Conservation (phyloP, 2,888 invertebrate species). For the Periphyllus acericola region DNA sequence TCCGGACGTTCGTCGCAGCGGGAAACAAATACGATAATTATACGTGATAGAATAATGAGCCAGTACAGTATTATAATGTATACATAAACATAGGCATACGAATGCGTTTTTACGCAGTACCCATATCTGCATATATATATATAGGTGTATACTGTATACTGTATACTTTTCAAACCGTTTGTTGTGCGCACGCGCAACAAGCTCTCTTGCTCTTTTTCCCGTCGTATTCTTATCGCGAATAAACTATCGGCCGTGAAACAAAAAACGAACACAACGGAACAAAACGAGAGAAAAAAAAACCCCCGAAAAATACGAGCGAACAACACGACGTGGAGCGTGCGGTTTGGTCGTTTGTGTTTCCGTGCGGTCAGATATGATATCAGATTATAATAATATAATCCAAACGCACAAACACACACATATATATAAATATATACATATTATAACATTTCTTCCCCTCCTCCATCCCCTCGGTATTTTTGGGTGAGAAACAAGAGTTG, state of each 20-base stretch:
- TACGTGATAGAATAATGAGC: too few relatives aligned
- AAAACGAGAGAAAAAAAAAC: background rate
- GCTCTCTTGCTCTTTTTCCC: background rate
- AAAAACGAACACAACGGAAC: background rate
- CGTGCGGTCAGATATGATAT: slow-evolving; percentile 18
- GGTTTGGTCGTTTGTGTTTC: slow-evolving; percentile 15
- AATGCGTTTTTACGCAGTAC: too few relatives aligned
- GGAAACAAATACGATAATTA: background rate
- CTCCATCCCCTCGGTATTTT: background rate
- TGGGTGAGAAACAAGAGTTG: background rate
- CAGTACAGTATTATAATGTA: too few relatives aligned
- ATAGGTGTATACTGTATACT: too few relatives aligned
- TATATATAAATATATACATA: background rate
- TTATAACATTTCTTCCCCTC: background rate
- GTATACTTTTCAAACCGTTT: too few relatives aligned
- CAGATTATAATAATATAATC: background rate
- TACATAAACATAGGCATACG: too few relatives aligned
- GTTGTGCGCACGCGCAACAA: background rate
- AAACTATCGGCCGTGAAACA: slow-evolving; percentile 16
- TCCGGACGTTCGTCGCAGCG: background rate
- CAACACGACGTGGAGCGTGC: slow-evolving; percentile 48
- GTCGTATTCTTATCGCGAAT: slow-evolving; percentile 35
- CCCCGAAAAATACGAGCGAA: slow-evolving; percentile 27
- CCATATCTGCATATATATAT: too few relatives aligned
- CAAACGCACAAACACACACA: background rate